phyloP scores from a whole-genome alignment of 2,888 invertebrate species.

The Dynastes grantii region DNA sequence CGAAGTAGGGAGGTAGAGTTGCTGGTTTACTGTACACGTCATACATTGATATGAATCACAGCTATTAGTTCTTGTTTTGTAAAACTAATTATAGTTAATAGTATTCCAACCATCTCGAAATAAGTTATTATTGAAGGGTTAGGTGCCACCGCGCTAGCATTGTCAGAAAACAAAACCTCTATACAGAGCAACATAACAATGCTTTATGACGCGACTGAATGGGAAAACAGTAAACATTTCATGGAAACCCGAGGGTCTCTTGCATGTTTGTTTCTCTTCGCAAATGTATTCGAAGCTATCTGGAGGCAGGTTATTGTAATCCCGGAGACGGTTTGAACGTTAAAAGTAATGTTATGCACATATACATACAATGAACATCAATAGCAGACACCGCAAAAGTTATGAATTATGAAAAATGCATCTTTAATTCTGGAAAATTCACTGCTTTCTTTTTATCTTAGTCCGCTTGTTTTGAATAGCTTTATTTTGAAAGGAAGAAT shows the following conservation, averaged over 20 bases:
- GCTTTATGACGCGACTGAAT: constrained; percentile 32
- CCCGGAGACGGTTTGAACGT: constrained; percentile 7
- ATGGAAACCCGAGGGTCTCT: background rate
- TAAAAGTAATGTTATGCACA: background rate
- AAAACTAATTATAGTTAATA: too few species aligned
- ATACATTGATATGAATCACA: too few species aligned
- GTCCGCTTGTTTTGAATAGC: too few species aligned
- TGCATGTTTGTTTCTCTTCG: background rate
- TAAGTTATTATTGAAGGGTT: background rate
- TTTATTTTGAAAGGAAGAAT: too few species aligned
- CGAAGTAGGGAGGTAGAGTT: too few species aligned
- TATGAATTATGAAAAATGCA: too few species aligned
- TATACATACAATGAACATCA: background rate
- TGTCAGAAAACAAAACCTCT: constrained; percentile 20
- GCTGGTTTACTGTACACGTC: too few species aligned
- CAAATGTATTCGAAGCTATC: constrained; percentile 27
- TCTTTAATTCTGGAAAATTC: too few species aligned
- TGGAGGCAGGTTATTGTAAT: constrained; percentile 18
- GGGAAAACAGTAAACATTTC: constrained; percentile 23
- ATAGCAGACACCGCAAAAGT: background rate
- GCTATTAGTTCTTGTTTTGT: too few species aligned
- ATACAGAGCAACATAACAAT: constrained; percentile 13
- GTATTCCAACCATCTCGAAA: background rate
- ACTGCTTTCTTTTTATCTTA: too few species aligned
- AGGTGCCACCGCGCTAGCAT: background rate